Evolutionary conservation across 2,113 vertebrate species (phyloP), one percentile per base, ranked within the genome.

Genomic region (Leucopternis melanops): DNA sequence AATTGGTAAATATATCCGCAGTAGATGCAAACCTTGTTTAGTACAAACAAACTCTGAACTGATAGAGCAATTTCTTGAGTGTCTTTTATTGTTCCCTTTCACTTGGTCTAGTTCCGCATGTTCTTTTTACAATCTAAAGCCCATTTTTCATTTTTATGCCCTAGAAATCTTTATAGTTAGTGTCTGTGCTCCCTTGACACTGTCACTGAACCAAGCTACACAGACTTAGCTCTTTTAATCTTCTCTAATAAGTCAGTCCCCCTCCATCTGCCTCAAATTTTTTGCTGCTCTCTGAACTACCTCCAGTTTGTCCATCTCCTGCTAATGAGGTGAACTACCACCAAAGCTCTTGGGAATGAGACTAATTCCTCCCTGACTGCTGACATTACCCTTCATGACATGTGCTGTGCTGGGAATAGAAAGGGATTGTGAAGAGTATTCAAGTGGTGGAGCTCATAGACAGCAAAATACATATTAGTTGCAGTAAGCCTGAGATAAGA

Each of bases 351-450:
- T n/a, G 34, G 59, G 42, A 62, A 52, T 31, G 34, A 75, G 31
- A 2, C 11, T 52, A 44, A 54, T 81, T 38, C 81, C 20, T 75
- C 27, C 18, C 47, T 34, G 55, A 32, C 14, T 72, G 47, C 31
- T 25, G 65, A 32, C 15, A 3, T 7, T 50, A 87, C 59, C n/a
- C 47, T 84, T 67, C 0, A 0, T 74, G 65, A 10, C n/a, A 9
- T 15, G 25, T 49, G 38, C n/a, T 36, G 16, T 34, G 20, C 16
- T 65, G 79, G 65, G 29, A 58, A 38, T 16, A 59, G n/a, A 40
- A 83, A 59, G 26, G 31, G 17, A 12, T 5, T 58, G 34, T 20
- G 49, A 75, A 49, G 32, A 57, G 16, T 2, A 2, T 6, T 15
- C 13, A 63, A 49, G 16, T 11, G 9, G 26, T 54, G 17, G 29